These are phyloP conservation scores for Avahi laniger DNA, from an alignment of 2,797 vertebrate species.

Conservation along the genomic window DNA sequence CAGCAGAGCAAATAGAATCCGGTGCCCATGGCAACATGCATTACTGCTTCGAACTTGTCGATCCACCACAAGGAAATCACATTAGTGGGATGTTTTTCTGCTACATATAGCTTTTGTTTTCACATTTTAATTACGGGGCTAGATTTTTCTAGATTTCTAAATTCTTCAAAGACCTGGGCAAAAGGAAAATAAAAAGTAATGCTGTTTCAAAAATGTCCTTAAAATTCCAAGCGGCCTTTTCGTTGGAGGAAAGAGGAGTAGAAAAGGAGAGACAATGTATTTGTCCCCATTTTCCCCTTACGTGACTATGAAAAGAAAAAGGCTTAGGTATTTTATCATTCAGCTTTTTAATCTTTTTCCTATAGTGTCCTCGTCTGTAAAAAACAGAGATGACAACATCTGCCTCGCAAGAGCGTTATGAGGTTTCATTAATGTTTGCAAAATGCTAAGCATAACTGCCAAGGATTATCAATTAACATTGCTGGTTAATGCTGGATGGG, in stretches of 20 bases:
- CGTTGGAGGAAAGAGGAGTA: neutral
- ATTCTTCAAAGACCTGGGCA: conserved; percentile 43
- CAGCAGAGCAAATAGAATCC: conserved; percentile 60
- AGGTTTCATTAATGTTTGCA: neutral
- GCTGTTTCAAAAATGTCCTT: conserved; percentile 49
- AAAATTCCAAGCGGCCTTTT: conserved; percentile 27
- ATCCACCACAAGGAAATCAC: conserved; percentile 67
- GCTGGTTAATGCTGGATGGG: neutral
- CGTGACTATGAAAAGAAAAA: neutral
- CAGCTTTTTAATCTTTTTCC: conserved; percentile 6
- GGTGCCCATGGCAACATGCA: conserved; percentile 78
- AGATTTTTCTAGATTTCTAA: conserved; percentile 58
- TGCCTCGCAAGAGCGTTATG: neutral
- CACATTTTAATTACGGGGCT: conserved; percentile 65
- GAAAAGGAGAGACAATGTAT: neutral
- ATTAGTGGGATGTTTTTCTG: conserved; percentile 58
- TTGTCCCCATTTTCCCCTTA: neutral
- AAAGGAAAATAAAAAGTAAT: neutral
- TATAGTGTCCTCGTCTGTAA: conserved; percentile 12
- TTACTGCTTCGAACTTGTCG: conserved; percentile 73
- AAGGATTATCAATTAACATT: neutral
- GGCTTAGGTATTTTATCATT: neutral
- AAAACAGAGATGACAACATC: neutral
- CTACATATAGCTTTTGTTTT: conserved; percentile 68
- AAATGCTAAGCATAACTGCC: neutral